These are phyloP conservation scores for Saccostrea cuccullata DNA, from an alignment of 1,140 invertebrate genomes.

Conservation along the genomic window DNA sequence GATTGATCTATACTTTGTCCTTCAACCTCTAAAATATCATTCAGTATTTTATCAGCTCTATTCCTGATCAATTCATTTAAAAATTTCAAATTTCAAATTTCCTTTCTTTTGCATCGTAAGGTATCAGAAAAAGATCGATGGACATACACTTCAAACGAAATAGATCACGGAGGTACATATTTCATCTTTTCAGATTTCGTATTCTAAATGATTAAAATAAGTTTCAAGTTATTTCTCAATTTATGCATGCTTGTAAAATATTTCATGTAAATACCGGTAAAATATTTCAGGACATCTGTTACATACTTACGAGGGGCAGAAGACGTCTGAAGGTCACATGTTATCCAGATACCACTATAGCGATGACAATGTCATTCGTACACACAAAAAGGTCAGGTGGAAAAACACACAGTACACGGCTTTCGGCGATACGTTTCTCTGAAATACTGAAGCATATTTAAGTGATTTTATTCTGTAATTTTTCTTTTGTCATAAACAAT, in stretches of 20 bases:
- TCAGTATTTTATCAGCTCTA: too few relatives aligned
- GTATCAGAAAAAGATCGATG: not conserved
- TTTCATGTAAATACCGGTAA: not conserved
- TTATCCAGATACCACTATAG: conserved; percentile 36
- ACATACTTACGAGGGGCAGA: conserved; percentile 37
- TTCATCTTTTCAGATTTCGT: not conserved
- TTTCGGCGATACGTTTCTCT: too few relatives aligned
- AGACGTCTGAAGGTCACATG: not conserved
- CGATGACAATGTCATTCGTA: conserved; percentile 24
- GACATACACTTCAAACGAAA: conserved; percentile 43
- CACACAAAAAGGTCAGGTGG: conserved; percentile 35
- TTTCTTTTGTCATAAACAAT: too few relatives aligned
- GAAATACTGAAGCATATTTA: too few relatives aligned
- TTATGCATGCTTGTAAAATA: too few relatives aligned
- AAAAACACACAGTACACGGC: not conserved
- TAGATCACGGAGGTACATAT: conserved; percentile 49
- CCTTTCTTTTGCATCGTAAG: conserved; percentile 16
- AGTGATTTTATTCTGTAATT: too few relatives aligned
- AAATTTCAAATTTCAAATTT: too few relatives aligned
- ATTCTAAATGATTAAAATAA: not conserved
- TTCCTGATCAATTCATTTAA: too few relatives aligned
- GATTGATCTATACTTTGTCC: too few relatives aligned
- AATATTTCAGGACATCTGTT: conserved; percentile 29
- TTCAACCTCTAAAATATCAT: too few relatives aligned
- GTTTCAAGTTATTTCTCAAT: not conserved